Percentiles rank a stretch among this genome's conserved stretches.
These are phyloP conservation scores for Callionymus lyra DNA, from an alignment of 2,113 vertebrate species.

Conservation along the genomic window DNA sequence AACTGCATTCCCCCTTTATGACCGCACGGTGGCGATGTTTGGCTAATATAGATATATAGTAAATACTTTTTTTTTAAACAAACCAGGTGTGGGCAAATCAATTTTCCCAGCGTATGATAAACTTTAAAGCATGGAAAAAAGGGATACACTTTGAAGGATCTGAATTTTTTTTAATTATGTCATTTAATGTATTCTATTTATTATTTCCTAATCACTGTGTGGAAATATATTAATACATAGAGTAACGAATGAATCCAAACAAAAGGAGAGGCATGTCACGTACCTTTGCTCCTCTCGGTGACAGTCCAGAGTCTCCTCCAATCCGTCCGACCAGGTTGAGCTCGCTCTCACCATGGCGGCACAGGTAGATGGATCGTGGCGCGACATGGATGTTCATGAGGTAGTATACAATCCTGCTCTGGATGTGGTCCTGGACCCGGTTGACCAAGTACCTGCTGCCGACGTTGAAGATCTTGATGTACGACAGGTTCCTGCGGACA, in stretches of 20 bases:
- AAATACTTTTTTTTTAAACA: no score
- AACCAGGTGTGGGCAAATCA: no score
- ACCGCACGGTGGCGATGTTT: neutral
- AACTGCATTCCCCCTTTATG: no score
- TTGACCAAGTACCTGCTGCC: conserved; percentile 83
- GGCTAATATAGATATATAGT: no score
- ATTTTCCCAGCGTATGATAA: no score
- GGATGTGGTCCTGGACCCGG: conserved; percentile 83
- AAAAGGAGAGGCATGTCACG: neutral
- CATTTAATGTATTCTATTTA: no score
- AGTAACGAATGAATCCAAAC: no score
- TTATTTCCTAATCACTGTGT: no score
- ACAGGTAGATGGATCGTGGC: conserved; percentile 81
- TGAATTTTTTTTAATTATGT: no score
- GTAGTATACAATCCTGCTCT: conserved; percentile 86
- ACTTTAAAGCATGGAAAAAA: no score
- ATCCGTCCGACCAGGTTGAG: conserved; percentile 80
- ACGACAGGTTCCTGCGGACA: conserved; percentile 71
- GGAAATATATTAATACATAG: no score
- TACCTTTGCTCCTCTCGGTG: conserved; percentile 67
- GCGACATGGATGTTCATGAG: conserved; percentile 93
- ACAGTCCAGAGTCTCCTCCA: conserved; percentile 76
- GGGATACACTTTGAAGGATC: no score
- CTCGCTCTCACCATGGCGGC: conserved; percentile 83
- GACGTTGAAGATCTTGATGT: conserved; percentile 91